phyloP scores from a whole-genome alignment of 2,797 vertebrate genomes.

The Selene dorsalis region DNA sequence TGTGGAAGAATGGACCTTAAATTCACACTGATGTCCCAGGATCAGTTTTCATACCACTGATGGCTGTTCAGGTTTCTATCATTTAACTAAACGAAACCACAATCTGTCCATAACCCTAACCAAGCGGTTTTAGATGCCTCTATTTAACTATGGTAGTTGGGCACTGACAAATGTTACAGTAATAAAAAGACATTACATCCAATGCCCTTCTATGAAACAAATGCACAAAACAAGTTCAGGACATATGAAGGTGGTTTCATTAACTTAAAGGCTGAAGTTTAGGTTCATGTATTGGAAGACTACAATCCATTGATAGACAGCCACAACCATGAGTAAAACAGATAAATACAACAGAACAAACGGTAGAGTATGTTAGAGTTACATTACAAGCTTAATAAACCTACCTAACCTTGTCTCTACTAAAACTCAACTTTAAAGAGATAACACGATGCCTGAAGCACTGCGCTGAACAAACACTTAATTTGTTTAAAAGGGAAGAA shows the following conservation, averaged over 20 bases:
- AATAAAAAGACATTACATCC: neutral
- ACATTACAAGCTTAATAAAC: slow-evolving; percentile 36
- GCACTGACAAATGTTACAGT: too few relatives aligned
- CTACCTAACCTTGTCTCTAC: slow-evolving; percentile 27
- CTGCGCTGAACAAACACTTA: neutral
- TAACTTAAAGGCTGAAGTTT: neutral
- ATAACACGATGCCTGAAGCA: too few relatives aligned
- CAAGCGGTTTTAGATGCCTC: too few relatives aligned
- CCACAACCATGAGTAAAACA: neutral
- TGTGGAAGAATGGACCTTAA: neutral
- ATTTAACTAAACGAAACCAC: neutral
- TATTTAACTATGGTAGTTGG: too few relatives aligned
- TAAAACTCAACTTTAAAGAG: neutral
- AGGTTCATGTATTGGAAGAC: neutral
- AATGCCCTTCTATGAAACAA: neutral
- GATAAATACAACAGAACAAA: slow-evolving; percentile 24
- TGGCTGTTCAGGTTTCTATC: neutral
- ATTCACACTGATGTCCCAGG: neutral
- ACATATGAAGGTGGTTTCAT: neutral
- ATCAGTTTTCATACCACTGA: neutral
- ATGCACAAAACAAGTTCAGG: neutral
- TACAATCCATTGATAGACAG: neutral
- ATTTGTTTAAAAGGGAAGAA: too few relatives aligned
- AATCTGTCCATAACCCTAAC: too few relatives aligned
- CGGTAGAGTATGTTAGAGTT: slow-evolving; percentile 20